Percentiles rank a stretch among this genome's conserved stretches.
Conservation (phyloP, 2,797 vertebrate genomes). For the Poecile montanus region DNA sequence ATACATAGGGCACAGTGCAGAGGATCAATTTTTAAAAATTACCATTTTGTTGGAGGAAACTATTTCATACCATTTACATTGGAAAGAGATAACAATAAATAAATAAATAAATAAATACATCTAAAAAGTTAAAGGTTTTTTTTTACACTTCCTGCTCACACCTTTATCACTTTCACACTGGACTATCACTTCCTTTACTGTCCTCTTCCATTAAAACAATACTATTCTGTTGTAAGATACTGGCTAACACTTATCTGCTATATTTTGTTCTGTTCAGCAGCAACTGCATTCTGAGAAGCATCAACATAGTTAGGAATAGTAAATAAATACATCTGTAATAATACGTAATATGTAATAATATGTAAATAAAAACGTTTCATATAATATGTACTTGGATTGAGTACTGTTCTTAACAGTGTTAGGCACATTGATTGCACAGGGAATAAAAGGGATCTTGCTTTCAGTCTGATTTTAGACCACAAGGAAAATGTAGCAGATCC, state of each 20-base stretch:
- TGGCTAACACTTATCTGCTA: not conserved
- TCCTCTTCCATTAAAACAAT: not conserved
- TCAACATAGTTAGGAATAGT: not conserved
- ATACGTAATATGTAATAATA: no score
- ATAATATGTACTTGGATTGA: not conserved
- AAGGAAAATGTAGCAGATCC: not conserved
- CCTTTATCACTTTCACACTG: not conserved
- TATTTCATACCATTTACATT: not conserved
- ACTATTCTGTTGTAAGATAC: not conserved
- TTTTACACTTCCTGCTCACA: not conserved
- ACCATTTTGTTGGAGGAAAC: not conserved
- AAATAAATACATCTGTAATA: not conserved
- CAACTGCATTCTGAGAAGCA: not conserved
- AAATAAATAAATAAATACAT: not conserved
- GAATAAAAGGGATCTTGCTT: not conserved
- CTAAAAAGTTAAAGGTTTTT: not conserved
- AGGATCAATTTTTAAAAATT: not conserved
- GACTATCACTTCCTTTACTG: not conserved
- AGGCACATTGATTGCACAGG: not conserved
- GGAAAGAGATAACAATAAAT: not conserved
- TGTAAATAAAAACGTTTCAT: not conserved
- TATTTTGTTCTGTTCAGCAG: not conserved
- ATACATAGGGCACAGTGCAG: not conserved
- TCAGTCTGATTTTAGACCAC: not conserved
- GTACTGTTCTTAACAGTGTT: not conserved